These are phyloP conservation scores for Mobula birostris DNA, from an alignment of 2,113 vertebrate genomes.

Conservation along the genomic window DNA sequence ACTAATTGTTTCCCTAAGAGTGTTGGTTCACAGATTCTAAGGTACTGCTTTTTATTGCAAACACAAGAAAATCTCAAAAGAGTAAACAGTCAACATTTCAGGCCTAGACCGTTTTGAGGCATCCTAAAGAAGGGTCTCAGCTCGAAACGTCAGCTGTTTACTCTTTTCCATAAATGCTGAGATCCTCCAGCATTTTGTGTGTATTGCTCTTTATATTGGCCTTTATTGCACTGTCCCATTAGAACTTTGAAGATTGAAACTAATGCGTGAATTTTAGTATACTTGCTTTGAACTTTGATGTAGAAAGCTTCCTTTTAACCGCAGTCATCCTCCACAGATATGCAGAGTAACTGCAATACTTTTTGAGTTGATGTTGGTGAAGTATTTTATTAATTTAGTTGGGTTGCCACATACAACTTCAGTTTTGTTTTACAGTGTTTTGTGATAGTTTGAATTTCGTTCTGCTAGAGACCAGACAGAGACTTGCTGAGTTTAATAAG, in stretches of 20 bases:
- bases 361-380: neutral
- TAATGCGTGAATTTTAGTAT: neutral
- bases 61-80: too few species aligned
- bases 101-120: too few species aligned
- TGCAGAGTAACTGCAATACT: neutral
- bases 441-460: neutral
- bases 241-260: neutral
- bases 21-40: neutral
- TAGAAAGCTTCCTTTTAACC: neutral
- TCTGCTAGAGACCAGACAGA: neutral
- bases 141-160: too few species aligned
- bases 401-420: neutral
- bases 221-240: neutral
- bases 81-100: too few species aligned
- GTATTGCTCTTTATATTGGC: neutral
- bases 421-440: neutral
- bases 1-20: neutral
- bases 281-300: neutral
- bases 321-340: neutral
- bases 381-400: neutral
- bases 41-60: neutral
- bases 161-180: too few species aligned
- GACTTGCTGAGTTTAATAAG: neutral
- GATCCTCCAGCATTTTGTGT: too few species aligned
- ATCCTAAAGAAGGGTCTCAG: too few species aligned